Evolutionary conservation across 2,113 vertebrate species (phyloP), one percentile per base, ranked within the genome.

Genomic region (Caranx melampygus): DNA sequence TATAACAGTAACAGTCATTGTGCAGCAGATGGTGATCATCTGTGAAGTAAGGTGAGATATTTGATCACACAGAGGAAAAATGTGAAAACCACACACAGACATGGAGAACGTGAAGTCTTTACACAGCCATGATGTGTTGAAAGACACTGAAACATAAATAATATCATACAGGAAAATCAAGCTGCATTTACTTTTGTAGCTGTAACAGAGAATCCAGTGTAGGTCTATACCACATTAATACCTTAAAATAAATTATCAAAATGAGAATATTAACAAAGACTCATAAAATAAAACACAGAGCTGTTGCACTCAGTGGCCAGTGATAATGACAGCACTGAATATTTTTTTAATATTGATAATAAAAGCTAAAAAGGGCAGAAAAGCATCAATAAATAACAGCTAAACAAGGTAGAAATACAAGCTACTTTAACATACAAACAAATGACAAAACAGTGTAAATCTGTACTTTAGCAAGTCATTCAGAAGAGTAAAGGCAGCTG

Each of bases 221-320:
- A 65, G 26, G 26, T 26, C 26, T 26, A 26, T 26, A 26, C 26
- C 2, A 77, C 57, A 71, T 20, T 18, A 52, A 59, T 51, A 73
- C 37, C 83, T 51, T 62, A 51, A 26, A 84, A 84, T 83, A 87
- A 84, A 61, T 84, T 70, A 89, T 42, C 21, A 60, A 72, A 78
- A 62, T 31, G 3, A 78, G 13, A 78, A 75, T 47, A 40, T 2
- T 61, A 51, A 77, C 21, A 78, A 20, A 77, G 40, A 13, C 18
- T 66, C 5, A 52, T 34, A 57, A 7, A 6, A 55, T 64, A 75
- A 75, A 78, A 71, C 6, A 57, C 35, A 75, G 18, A 67, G 42
- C 2, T 26, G 14, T 66, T 60, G 62, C 40, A 75, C 51, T 66
- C 47, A 74, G 63, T 44, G 37, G 49, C 31, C 20, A 12, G 21